These are phyloP conservation scores for Tragelaphus strepsiceros DNA, from an alignment of 2,113 vertebrate species.

Conservation along the genomic window DNA sequence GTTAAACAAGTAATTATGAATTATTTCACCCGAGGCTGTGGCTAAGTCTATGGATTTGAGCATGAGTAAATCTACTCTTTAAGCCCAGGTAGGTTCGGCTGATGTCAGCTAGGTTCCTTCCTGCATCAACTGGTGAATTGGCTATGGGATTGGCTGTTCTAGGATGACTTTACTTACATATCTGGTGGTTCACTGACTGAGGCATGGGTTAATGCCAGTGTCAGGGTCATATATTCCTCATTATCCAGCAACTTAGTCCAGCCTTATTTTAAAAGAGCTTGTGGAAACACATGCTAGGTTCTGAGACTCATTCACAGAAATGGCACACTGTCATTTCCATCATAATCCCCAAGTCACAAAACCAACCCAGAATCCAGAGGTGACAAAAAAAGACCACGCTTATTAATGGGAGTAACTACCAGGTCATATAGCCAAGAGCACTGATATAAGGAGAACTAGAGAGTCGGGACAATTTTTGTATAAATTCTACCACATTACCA, in stretches of 20 bases:
- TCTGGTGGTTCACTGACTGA: neutral
- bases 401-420: neutral
- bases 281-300: neutral
- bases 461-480: neutral
- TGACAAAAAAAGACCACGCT: neutral
- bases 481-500: neutral
- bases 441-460: rapidly evolving
- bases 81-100: neutral
- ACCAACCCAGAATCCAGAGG: neutral
- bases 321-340: neutral
- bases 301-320: neutral
- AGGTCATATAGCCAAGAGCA: neutral
- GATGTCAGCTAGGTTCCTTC: neutral
- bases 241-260: neutral
- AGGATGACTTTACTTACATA: neutral
- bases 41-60: neutral
- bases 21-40: neutral
- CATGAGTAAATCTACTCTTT: neutral
- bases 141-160: neutral
- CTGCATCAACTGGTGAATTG: neutral
- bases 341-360: neutral
- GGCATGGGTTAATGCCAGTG: neutral
- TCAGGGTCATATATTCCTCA: neutral
- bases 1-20: neutral
- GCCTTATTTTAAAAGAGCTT: neutral